Percentiles rank a stretch among this genome's conserved stretches.
Evolutionary conservation across 2,113 vertebrate species (phyloP).

Genomic region (Leptosomus discolor): DNA sequence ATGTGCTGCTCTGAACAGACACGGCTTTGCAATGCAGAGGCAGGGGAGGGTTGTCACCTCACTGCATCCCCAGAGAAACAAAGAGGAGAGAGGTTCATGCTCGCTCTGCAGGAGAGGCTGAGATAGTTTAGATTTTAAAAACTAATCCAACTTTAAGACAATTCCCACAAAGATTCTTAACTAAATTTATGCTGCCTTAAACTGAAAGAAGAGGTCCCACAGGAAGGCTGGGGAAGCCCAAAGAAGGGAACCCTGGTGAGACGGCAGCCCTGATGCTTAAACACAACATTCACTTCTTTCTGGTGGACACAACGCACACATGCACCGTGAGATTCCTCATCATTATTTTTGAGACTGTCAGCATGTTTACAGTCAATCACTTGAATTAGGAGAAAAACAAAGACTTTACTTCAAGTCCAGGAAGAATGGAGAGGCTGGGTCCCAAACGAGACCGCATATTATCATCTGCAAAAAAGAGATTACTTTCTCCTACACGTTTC

Average conservation of each 20-base stretch:
- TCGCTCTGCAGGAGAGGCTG: neutral
- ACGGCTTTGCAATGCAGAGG: rapidly evolving
- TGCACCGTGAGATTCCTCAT: rapidly evolving
- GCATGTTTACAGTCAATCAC: neutral
- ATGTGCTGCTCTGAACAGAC: rapidly evolving
- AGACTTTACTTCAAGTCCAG: neutral
- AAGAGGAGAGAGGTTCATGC: neutral
- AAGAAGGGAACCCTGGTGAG: neutral
- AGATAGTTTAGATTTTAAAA: neutral
- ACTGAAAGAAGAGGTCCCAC: neutral
- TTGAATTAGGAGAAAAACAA: neutral
- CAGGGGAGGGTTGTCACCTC: neutral
- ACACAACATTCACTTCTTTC: neutral
- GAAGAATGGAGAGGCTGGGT: neutral
- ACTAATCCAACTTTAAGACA: neutral
- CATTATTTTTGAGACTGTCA: neutral
- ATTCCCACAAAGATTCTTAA: rapidly evolving
- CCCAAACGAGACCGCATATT: neutral
- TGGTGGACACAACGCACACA: neutral
- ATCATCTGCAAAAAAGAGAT: neutral
- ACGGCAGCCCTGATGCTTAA: neutral
- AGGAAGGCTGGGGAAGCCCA: neutral
- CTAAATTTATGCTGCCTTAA: neutral
- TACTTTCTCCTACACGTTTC: neutral
- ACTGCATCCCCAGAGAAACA: neutral